phyloP scores from a whole-genome alignment of 2,888 invertebrate species.

The Cheilosia soror region DNA sequence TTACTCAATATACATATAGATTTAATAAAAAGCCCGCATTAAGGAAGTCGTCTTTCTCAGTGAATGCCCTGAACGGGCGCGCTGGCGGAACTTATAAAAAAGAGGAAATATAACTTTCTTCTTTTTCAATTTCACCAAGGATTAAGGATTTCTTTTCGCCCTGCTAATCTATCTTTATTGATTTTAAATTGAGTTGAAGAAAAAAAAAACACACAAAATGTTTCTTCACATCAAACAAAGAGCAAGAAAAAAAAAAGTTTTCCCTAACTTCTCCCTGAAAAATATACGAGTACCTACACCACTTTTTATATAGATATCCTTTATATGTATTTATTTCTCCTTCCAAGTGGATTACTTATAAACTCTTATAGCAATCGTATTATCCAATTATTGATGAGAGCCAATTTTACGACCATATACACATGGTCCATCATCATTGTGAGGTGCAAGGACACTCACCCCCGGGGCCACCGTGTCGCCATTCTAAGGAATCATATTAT shows the following conservation, averaged over 20 bases:
- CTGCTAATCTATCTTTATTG: slow-evolving; percentile 68
- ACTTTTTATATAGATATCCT: slow-evolving; percentile 1
- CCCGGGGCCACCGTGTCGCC: not conserved
- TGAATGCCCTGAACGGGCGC: not conserved
- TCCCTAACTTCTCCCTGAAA: not conserved
- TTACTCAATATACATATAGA: slow-evolving; percentile 1
- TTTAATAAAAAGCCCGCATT: slow-evolving; percentile 45
- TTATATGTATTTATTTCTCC: slow-evolving; percentile 19
- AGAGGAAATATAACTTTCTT: slow-evolving; percentile 36
- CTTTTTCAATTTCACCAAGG: slow-evolving; percentile 50
- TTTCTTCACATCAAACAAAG: slow-evolving; percentile 44
- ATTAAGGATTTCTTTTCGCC: slow-evolving; percentile 53
- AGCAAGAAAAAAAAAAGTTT: slow-evolving; percentile 14
- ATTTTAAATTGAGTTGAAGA: slow-evolving; percentile 74
- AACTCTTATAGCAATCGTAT: slow-evolving; percentile 64
- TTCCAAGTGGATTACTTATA: slow-evolving; percentile 57
- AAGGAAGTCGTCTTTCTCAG: slow-evolving; percentile 7
- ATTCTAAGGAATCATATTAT: slow-evolving; percentile 8
- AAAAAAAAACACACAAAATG: slow-evolving; percentile 33
- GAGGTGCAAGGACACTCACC: slow-evolving; percentile 32
- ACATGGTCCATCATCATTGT: slow-evolving; percentile 47
- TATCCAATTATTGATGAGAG: slow-evolving; percentile 73
- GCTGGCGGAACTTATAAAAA: slow-evolving; percentile 10
- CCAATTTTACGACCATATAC: slow-evolving; percentile 65
- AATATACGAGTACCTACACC: not conserved